Evolutionary conservation across 1,140 invertebrate genomes (phyloP).

Genomic region (Saxidomus purpurata): DNA sequence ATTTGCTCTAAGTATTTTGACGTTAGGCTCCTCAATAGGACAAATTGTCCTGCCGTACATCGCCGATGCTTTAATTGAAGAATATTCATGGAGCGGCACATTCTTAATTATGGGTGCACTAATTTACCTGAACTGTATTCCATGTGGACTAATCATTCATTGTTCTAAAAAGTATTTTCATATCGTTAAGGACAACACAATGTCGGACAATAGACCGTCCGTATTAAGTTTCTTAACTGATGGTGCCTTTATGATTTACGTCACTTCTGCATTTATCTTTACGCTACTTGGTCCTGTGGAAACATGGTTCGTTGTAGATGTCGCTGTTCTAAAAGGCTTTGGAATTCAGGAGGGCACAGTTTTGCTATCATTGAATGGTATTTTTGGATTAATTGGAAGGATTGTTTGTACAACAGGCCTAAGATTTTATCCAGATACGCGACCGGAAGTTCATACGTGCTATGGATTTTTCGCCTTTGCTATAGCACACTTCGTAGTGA

Average conservation of each 20-base stretch:
- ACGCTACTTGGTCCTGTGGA: neutral
- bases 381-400: slow-evolving; percentile 18
- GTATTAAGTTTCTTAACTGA: neutral
- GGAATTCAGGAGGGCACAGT: neutral
- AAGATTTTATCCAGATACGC: neutral
- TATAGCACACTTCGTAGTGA: slow-evolving; percentile 2
- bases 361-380: slow-evolving; percentile 34
- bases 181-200: neutral
- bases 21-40: slow-evolving; percentile 11
- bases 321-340: slow-evolving; percentile 37
- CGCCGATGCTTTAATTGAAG: neutral
- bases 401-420: neutral
- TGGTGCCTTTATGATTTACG: neutral
- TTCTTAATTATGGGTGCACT: neutral
- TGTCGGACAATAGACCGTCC: neutral
- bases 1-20: slow-evolving; percentile 25
- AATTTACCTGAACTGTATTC: neutral
- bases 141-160: slow-evolving; percentile 18
- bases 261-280: neutral
- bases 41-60: slow-evolving; percentile 11
- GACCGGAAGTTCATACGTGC: neutral
- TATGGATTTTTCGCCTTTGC: neutral
- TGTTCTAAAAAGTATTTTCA: slow-evolving; percentile 29
- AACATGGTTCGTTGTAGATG: slow-evolving; percentile 44
- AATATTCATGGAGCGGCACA: slow-evolving; percentile 34